Evolutionary conservation across 1,140 invertebrate species (phyloP), one percentile per base, ranked within the genome.

Genomic region (Dreissena polymorpha): DNA sequence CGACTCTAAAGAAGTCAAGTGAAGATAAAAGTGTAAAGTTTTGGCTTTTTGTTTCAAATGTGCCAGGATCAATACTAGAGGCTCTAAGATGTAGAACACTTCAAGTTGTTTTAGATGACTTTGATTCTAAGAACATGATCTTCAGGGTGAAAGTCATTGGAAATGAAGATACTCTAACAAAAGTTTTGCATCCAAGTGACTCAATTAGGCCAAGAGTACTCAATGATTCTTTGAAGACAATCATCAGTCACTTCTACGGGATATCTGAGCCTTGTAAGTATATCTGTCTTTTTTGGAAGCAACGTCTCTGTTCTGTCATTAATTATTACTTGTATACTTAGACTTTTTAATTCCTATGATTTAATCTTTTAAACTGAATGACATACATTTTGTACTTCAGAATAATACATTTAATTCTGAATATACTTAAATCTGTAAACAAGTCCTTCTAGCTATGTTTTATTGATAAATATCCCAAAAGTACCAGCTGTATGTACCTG

Each of bases 231-330:
- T 27, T 90, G 12, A 85, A 87, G 57, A 64, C 70, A n/a, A 27
- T 90, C 5, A 88, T 92, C 84, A 51, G 80, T n/a, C 80, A 88
- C 77, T 92, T 89, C 74, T 90, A 86, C 85, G 77, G 86, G 21
- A 60, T 91, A 27, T 60, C 76, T 55, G 64, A 75, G 14, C 68
- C 74, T 72, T 71, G 89, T 89, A 85, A 79, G 75, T 68, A 27
- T 49, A 49, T 65, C 8, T 60, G 25, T 63, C 50, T 57, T 82
- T 16, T 5, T 78, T 50, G 53, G 13, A 53, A 72, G 50, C 49
- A 50, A 14, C 16, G 8, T 68, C 16, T 21, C 16, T 16, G 6
- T 23, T 68, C 18, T 68, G 23, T 68, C 25, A 27, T 21, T 68
- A n/a, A 27, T 21, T 68, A n/a, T 16, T 25, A 68, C 21, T 21